Evolutionary conservation across 2,113 vertebrate species (phyloP).

Genomic region (Platichthys stellatus): DNA sequence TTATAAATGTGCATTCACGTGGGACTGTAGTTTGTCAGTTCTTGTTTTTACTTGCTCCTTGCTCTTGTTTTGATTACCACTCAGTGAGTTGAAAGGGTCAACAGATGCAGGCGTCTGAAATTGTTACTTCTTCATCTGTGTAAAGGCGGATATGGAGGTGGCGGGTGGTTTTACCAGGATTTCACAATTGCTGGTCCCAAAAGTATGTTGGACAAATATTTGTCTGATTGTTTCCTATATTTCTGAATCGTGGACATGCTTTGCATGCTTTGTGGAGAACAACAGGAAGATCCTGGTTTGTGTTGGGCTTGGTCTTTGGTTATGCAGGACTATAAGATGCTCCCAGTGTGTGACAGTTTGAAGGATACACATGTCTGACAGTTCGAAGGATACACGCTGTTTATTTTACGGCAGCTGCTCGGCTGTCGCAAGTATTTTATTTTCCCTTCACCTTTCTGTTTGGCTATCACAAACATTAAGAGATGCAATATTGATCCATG

Average conservation of each 20-base stretch:
- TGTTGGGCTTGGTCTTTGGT: conserved; percentile 15
- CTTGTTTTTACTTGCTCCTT: conserved; percentile 49
- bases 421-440: not conserved
- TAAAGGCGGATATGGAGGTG: not conserved
- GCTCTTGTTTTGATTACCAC: conserved; percentile 33
- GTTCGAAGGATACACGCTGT: not conserved
- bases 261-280: conserved; percentile 56
- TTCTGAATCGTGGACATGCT: conserved; percentile 41
- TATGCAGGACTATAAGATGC: not conserved
- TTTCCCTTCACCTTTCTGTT: conserved; percentile 12
- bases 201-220: conserved; percentile 45
- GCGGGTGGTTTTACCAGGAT: not conserved
- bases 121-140: conserved; percentile 52
- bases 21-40: conserved; percentile 13
- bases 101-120: conserved; percentile 28
- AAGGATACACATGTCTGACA: not conserved
- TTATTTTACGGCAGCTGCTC: not conserved
- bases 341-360: not conserved
- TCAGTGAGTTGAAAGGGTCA: conserved; percentile 30
- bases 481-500: not conserved
- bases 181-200: not conserved
- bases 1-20: conserved; percentile 16
- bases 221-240: conserved; percentile 45
- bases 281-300: conserved; percentile 42
- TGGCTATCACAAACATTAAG: not conserved